Percentiles rank a stretch among this genome's conserved stretches.
Conservation (phyloP, 2,113 vertebrate genomes). For the Antechinus stuartii region DNA sequence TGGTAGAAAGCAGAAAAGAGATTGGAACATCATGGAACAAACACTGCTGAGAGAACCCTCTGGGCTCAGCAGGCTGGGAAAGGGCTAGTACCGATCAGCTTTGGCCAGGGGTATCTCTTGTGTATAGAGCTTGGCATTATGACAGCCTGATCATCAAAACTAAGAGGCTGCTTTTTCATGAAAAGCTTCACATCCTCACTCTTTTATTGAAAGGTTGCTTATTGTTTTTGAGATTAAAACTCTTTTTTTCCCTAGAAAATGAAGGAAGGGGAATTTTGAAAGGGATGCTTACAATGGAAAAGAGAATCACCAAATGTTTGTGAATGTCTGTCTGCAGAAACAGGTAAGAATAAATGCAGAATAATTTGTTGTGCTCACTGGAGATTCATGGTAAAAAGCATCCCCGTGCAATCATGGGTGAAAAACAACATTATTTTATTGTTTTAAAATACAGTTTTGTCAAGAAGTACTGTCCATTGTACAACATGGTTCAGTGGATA, state of each 20-base stretch:
- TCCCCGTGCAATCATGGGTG: not conserved
- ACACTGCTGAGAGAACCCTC: rapidly evolving
- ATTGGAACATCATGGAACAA: not conserved
- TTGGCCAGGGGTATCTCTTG: not conserved
- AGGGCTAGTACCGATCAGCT: not conserved
- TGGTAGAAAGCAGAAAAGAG: conserved; percentile 9
- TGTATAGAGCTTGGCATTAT: not conserved
- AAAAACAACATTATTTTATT: conserved; percentile 30
- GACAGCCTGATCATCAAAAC: not conserved
- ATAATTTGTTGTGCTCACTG: not conserved
- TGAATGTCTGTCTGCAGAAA: not conserved
- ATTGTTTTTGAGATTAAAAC: not conserved
- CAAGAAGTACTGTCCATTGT: not conserved
- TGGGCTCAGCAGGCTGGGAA: not conserved
- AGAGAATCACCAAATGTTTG: not conserved
- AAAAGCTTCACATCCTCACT: not conserved
- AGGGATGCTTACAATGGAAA: not conserved
- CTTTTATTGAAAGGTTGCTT: not conserved
- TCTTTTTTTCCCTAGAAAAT: not conserved
- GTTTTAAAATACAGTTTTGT: not conserved
- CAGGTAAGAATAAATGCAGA: not conserved
- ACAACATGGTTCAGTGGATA: conserved; percentile 9
- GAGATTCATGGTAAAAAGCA: conserved; percentile 29
- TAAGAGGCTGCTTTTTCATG: not conserved
- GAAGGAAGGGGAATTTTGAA: not conserved